Conservation (phyloP, 35 echinoderm and acorn worm species). For the Holothuria glaberrima region DNA sequence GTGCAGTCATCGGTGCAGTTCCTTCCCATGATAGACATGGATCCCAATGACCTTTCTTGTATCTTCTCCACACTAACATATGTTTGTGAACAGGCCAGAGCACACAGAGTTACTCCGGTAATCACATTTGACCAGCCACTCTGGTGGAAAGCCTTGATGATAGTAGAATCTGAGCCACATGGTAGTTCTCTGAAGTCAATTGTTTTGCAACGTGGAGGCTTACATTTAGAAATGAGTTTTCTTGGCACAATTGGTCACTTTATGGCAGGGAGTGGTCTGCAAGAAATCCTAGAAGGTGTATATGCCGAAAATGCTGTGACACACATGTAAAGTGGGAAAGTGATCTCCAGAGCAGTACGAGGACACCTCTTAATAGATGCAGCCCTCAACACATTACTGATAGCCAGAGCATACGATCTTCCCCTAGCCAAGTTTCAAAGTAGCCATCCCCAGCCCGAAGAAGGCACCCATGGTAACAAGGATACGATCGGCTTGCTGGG, state of each 20-base stretch:
- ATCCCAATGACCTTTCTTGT: conserved; percentile 64
- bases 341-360: conserved; percentile 36
- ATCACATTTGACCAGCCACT: conserved; percentile 77
- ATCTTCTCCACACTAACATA: conserved; percentile 67
- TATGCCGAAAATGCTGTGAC: conserved; percentile 56
- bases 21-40: conserved; percentile 63
- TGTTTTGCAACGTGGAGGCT: conserved; percentile 31
- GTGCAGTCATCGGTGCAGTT: conserved; percentile 54
- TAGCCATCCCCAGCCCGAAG: neutral
- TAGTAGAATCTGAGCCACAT: conserved; percentile 24
- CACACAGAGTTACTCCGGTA: conserved; percentile 38
- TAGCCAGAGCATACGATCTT: conserved; percentile 21
- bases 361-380: conserved; percentile 48
- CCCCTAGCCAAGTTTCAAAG: neutral
- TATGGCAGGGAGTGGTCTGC: conserved; percentile 43
- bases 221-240: conserved; percentile 66
- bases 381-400: conserved; percentile 25
- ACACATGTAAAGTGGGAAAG: conserved; percentile 69
- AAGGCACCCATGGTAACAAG: neutral
- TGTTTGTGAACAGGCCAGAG: conserved; percentile 11
- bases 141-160: conserved; percentile 71
- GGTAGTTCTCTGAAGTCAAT: conserved; percentile 22
- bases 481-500: neutral
- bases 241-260: conserved; percentile 30
- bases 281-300: conserved; percentile 37